These are phyloP conservation scores for Macrophya alboannulata DNA, from an alignment of 2,888 invertebrate genomes.

Conservation along the genomic window DNA sequence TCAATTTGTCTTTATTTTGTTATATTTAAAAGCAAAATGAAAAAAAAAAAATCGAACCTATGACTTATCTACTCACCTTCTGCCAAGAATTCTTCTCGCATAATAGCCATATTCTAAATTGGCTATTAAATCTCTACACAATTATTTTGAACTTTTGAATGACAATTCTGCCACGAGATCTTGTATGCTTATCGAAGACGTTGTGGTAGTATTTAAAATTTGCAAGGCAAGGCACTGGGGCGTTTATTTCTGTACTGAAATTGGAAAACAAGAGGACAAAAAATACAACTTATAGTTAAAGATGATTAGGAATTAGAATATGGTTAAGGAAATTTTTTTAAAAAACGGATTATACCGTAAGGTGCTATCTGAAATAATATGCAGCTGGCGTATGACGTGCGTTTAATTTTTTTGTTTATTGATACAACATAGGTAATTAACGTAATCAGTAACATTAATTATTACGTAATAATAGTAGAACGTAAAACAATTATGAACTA, in stretches of 20 bases:
- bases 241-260: no score
- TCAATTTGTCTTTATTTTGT: no score
- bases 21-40: no score
- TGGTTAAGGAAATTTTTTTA: background rate
- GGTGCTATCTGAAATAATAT: background rate
- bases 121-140: background rate
- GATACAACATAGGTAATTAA: conserved; percentile 1
- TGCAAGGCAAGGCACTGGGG: no score
- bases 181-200: background rate
- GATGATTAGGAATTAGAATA: no score
- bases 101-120: background rate
- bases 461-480: conserved; percentile 14
- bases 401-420: conserved; percentile 12
- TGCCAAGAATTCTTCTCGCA: background rate
- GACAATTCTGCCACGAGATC: background rate
- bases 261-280: no score
- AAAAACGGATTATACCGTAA: background rate
- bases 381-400: background rate
- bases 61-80: no score
- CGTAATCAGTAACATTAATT: background rate
- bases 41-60: no score
- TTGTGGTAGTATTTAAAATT: background rate
- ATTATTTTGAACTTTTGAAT: background rate
- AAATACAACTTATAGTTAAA: no score
- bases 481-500: conserved; percentile 10